Base-by-base conservation (phyloP, 1,140 invertebrate genomes). In the Drosophila watanabei region DNA sequence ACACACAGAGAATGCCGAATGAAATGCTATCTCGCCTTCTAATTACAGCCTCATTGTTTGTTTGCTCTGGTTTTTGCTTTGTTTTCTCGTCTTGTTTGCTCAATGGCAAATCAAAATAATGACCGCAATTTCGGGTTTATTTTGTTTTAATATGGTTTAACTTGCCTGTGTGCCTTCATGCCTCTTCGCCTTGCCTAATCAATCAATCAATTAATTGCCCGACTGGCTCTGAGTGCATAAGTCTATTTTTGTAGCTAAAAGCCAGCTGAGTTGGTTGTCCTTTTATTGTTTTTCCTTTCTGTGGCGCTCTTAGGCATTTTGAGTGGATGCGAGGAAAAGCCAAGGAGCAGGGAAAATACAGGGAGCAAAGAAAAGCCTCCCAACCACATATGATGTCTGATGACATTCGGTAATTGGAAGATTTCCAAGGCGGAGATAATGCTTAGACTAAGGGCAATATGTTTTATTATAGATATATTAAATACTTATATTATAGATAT, bases 121-220 rank as follows among this genome's bases (percentile, higher is more conserved):
- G 63, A 69, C 75, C 63, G 37, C 54, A 60, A 78, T 69, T 69
- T 57, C 70, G 37, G 75, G 75, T 57, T 78, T 78, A 56, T 68
- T 77, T 77, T 77, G 63, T 45, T 77, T 68, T 68, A 48, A 69
- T 63, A 62, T 46, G 46, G 52, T 64, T 64, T 46, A 68, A 57
- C 59, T 70, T 73, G 59, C 63, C 41, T 30, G 33, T 28, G 73
- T 61, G 37, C 48, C 45, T 46, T 66, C 9, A 32, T 32, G 49
- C 62, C 61, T 51, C 46, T 54, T 69, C 56, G 43, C n/a, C 48
- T 61, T 61, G 75, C 14, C 75, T 79, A 78, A 79, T 79, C 75
- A 79, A 79, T 79, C 75, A 79, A 79, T 79, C 75, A 79, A 79
- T 79, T 79, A 79, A 69, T 69, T 72, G 66, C 28, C 60, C 60